phyloP scores from a whole-genome alignment of 2,113 vertebrate species.

The Hemibagrus wyckioides region DNA sequence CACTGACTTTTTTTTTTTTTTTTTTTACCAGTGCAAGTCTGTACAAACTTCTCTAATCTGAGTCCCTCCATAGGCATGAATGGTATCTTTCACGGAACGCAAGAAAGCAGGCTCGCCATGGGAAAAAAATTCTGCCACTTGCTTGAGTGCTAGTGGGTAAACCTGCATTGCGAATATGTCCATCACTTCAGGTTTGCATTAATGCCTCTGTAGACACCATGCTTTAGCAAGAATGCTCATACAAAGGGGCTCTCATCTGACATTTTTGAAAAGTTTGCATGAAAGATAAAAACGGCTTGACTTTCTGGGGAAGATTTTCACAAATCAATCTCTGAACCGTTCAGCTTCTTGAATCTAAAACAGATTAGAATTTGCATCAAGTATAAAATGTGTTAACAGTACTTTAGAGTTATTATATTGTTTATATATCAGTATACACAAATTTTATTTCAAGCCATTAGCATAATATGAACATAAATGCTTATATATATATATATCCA shows the following conservation, averaged over 20 bases:
- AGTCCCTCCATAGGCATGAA: conserved; percentile 38
- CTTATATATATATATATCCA: background rate
- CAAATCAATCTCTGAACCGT: background rate
- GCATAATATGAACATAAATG: background rate
- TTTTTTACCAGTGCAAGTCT: conserved; percentile 43
- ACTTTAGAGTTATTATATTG: background rate
- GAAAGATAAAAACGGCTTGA: background rate
- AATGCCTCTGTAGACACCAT: conserved; percentile 13
- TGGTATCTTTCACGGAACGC: conserved; percentile 45
- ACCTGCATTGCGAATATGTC: conserved; percentile 27
- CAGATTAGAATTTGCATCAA: background rate
- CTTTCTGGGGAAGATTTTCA: background rate
- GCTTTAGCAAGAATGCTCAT: conserved; percentile 28
- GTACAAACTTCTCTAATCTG: conserved; percentile 51
- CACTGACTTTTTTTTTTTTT: conserved; percentile 16
- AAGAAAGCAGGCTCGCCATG: conserved; percentile 39
- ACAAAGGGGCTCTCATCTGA: conserved; percentile 2
- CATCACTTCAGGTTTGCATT: conserved; percentile 14
- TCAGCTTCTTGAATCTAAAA: background rate
- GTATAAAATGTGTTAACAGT: background rate
- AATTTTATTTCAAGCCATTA: background rate
- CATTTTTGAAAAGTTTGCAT: background rate
- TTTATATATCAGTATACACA: background rate
- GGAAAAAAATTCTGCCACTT: conserved; percentile 45
- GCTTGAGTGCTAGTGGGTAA: conserved; percentile 48